Conservation (phyloP, 2,797 vertebrate genomes). For the Eleutherodactylus coqui region DNA sequence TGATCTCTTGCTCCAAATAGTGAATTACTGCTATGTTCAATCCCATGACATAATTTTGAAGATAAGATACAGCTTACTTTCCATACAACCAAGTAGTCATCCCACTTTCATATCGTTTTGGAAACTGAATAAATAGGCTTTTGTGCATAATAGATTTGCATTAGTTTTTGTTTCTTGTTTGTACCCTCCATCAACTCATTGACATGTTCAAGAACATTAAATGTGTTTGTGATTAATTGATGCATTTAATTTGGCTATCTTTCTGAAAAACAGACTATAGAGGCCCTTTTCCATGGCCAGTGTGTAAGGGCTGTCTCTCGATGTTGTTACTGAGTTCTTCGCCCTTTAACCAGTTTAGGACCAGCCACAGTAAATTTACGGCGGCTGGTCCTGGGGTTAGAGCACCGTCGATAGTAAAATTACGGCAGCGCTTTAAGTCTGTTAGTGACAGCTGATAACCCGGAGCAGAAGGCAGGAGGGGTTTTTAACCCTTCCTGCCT, state of each 20-base stretch:
- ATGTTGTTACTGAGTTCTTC: no score
- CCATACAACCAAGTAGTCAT: not conserved
- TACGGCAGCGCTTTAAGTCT: no score
- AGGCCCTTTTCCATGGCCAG: no score
- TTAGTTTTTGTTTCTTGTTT: not conserved
- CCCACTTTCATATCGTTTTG: constrained; percentile 22
- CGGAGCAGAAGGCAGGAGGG: no score
- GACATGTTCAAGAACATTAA: constrained; percentile 6
- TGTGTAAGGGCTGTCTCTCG: no score
- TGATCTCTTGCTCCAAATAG: not conserved
- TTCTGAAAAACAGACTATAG: not conserved
- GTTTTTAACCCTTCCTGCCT: no score
- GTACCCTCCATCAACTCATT: not conserved
- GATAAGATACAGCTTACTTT: not conserved
- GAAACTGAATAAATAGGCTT: constrained; percentile 39
- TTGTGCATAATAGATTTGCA: not conserved
- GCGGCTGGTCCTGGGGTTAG: no score
- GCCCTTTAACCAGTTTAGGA: no score
- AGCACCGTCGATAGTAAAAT: no score
- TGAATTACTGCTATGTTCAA: not conserved
- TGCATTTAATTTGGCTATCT: not conserved
- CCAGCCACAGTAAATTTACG: no score
- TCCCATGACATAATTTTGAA: not conserved
- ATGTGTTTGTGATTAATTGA: not conserved
- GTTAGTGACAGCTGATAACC: no score